Evolutionary conservation across 2,888 invertebrate species (phyloP).

Genomic region (Drosophila eohydei): DNA sequence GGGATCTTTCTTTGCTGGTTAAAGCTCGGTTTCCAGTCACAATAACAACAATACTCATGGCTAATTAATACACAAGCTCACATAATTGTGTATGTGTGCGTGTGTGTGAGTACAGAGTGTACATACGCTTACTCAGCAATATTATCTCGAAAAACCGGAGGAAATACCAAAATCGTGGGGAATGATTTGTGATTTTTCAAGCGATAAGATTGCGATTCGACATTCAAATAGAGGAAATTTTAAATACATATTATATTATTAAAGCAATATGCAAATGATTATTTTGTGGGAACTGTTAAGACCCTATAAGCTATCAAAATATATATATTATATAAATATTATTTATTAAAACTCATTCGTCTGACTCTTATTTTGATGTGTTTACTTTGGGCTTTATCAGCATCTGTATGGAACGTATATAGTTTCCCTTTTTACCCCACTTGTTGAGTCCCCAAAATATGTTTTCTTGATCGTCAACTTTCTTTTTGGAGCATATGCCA

Average conservation of each 20-base stretch:
- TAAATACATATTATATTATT: slow-evolving; percentile 12
- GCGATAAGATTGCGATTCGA: slow-evolving; percentile 15
- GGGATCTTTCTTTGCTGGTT: slow-evolving; percentile 75
- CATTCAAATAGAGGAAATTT: slow-evolving; percentile 2
- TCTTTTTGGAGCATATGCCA: background rate
- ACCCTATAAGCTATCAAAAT: background rate
- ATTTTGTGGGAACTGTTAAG: background rate
- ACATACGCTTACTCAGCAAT: slow-evolving; percentile 3
- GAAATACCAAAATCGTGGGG: slow-evolving; percentile 39
- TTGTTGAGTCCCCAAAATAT: slow-evolving; percentile 20
- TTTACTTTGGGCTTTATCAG: slow-evolving; percentile 11
- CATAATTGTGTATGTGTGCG: background rate
- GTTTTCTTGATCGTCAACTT: background rate
- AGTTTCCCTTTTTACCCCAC: slow-evolving; percentile 15
- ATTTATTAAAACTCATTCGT: slow-evolving; percentile 17
- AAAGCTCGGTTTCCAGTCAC: slow-evolving; percentile 11
- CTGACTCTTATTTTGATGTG: background rate
- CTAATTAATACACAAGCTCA: background rate
- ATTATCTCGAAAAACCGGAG: slow-evolving; percentile 18
- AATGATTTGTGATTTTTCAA: slow-evolving; percentile 13
- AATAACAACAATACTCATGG: slow-evolving; percentile 2
- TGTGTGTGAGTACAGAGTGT: slow-evolving; percentile 2
- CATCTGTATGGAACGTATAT: slow-evolving; percentile 15
- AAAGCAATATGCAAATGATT: slow-evolving; percentile 8
- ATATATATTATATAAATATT: slow-evolving; percentile 16